These are phyloP conservation scores for Lipophrys pholis DNA, from an alignment of 2,113 vertebrate genomes.

Conservation along the genomic window DNA sequence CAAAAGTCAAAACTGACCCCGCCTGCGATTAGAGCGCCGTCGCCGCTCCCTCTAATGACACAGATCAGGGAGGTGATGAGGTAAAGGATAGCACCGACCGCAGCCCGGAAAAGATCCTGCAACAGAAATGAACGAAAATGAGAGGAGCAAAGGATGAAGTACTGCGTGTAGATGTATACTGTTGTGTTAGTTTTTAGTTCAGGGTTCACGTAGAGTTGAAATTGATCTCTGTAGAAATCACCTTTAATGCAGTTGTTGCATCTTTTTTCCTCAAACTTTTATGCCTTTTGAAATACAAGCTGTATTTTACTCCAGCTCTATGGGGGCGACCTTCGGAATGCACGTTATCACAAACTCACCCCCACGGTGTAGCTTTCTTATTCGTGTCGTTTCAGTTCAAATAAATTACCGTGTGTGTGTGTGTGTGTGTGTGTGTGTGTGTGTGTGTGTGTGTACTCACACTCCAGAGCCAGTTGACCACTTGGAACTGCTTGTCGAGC, in stretches of 20 bases:
- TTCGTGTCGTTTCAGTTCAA: no score
- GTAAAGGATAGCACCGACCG: slow-evolving; percentile 70
- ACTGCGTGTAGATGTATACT: not conserved
- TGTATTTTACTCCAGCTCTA: no score
- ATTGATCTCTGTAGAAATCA: no score
- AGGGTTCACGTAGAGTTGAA: no score
- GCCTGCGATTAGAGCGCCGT: slow-evolving; percentile 80
- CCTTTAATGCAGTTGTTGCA: no score
- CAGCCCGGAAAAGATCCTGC: slow-evolving; percentile 82
- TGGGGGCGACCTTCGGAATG: no score
- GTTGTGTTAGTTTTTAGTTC: no score
- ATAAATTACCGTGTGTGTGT: no score
- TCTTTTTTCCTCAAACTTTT: no score
- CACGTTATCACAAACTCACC: no score
- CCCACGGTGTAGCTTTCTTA: no score
- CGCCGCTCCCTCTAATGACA: slow-evolving; percentile 64
- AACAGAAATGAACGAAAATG: not conserved
- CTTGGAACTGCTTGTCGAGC: slow-evolving; percentile 79
- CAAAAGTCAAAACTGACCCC: slow-evolving; percentile 69
- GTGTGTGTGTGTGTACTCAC: slow-evolving; percentile 69
- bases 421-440: accelerated
- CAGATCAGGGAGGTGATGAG: slow-evolving; percentile 80
- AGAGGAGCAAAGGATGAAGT: not conserved
- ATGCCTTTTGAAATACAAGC: no score
- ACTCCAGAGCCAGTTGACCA: slow-evolving; percentile 83